phyloP scores from a whole-genome alignment of 2,888 invertebrate genomes.

The Drosophila parthenogenetica region DNA sequence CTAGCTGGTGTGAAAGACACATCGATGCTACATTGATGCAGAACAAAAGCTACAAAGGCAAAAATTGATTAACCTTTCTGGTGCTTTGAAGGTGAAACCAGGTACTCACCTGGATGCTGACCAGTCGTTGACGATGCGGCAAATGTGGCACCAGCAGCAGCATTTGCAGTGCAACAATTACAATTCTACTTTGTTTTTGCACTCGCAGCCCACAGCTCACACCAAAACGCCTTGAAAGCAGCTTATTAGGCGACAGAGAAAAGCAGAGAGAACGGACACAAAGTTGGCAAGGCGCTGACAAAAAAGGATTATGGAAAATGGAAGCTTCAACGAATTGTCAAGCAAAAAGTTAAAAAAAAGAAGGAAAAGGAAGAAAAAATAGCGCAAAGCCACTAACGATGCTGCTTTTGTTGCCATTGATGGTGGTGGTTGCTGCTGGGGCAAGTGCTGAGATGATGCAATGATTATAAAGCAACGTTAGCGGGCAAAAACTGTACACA shows the following conservation, averaged over 20 bases:
- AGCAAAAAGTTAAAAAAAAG: constrained; percentile 36
- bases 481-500: constrained; percentile 45
- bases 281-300: constrained; percentile 1
- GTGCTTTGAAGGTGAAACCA: constrained; percentile 2
- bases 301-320: constrained; percentile 18
- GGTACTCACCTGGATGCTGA: constrained; percentile 17
- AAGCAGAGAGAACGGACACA: constrained; percentile 18
- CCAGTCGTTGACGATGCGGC: constrained; percentile 15
- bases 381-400: constrained; percentile 70
- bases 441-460: constrained; percentile 40
- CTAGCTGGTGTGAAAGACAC: not conserved
- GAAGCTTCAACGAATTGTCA: constrained; percentile 35
- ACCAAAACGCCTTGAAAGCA: constrained; percentile 45
- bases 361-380: constrained; percentile 27
- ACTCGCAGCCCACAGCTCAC: constrained; percentile 7
- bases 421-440: constrained; percentile 38
- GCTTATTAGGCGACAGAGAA: constrained; percentile 53
- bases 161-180: constrained; percentile 40
- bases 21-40: constrained; percentile 28
- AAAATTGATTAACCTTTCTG: constrained; percentile 69
- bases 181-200: constrained; percentile 47
- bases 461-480: constrained; percentile 76
- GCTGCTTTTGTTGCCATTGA: constrained; percentile 66
- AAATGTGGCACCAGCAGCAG: constrained; percentile 27
- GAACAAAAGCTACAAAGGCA: constrained; percentile 31